Conservation (phyloP, 2,113 vertebrate genomes). For the Notarius quadriscutis region DNA sequence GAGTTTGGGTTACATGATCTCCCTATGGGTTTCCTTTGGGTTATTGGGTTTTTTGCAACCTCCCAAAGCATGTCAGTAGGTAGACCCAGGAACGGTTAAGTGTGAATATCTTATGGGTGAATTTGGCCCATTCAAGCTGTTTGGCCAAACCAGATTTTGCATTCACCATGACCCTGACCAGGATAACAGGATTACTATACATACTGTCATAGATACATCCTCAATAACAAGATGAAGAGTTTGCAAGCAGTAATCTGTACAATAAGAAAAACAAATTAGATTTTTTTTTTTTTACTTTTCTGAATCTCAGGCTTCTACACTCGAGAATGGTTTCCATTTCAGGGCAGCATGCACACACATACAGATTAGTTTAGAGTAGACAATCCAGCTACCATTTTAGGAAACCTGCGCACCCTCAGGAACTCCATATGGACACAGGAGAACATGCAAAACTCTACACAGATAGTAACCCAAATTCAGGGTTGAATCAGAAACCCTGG, state of each 20-base stretch:
- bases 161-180: not conserved
- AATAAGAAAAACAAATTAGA: not conserved
- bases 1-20: not conserved
- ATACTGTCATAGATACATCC: not conserved
- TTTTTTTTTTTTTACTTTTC: not conserved
- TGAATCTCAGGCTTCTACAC: not conserved
- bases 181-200: not conserved
- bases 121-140: not conserved
- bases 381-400: not conserved
- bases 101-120: not conserved
- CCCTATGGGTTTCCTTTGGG: not conserved
- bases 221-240: not conserved
- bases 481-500: not conserved
- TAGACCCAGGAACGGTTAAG: not conserved
- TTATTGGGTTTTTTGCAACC: not conserved
- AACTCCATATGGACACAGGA: not conserved
- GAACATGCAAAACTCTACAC: not conserved
- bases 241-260: not conserved
- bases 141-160: not conserved
- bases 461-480: not conserved
- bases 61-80: not conserved
- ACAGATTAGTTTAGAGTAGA: not conserved
- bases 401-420: not conserved
- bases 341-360: not conserved
- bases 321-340: not conserved